A percentile compares a stretch with the other conserved stretches of the same genome.
These are phyloP conservation scores for Eupithecia vulgata DNA, from an alignment of 2,888 invertebrate genomes.

Conservation along the genomic window DNA sequence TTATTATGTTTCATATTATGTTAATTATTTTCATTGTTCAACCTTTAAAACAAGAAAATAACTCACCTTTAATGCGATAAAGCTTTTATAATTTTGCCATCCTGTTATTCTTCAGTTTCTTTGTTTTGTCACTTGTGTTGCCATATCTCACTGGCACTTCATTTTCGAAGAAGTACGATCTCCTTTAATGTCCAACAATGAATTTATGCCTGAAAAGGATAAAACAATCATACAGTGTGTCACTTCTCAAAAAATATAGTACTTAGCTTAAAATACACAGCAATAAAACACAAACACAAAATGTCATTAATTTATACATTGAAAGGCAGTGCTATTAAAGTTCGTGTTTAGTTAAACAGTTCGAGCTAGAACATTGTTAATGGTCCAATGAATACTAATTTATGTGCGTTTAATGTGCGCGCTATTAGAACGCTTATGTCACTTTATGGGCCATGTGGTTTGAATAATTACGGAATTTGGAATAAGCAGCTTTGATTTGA, in stretches of 20 bases:
- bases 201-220: slow-evolving; percentile 11
- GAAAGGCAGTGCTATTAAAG: slow-evolving; percentile 27
- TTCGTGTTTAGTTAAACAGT: slow-evolving; percentile 43
- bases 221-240: not conserved
- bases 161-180: slow-evolving; percentile 34
- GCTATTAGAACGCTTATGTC: slow-evolving; percentile 71
- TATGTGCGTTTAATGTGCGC: slow-evolving; percentile 78
- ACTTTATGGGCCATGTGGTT: slow-evolving; percentile 28
- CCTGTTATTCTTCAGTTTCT: slow-evolving; percentile 33
- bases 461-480: slow-evolving; percentile 10
- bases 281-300: not conserved
- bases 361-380: slow-evolving; percentile 55
- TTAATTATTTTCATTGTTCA: not conserved
- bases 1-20: not conserved
- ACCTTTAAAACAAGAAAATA: not conserved
- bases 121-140: slow-evolving; percentile 50
- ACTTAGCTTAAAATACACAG: not conserved
- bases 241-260: not conserved
- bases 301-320: slow-evolving; percentile 26
- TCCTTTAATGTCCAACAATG: slow-evolving; percentile 3
- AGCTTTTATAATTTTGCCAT: slow-evolving; percentile 39
- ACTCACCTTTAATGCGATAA: not conserved
- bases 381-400: slow-evolving; percentile 80
- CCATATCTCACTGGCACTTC: slow-evolving; percentile 41
- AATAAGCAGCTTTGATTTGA: slow-evolving; percentile 13